Conservation (phyloP, 2,797 vertebrate species). For the Acanthiza pusilla region DNA sequence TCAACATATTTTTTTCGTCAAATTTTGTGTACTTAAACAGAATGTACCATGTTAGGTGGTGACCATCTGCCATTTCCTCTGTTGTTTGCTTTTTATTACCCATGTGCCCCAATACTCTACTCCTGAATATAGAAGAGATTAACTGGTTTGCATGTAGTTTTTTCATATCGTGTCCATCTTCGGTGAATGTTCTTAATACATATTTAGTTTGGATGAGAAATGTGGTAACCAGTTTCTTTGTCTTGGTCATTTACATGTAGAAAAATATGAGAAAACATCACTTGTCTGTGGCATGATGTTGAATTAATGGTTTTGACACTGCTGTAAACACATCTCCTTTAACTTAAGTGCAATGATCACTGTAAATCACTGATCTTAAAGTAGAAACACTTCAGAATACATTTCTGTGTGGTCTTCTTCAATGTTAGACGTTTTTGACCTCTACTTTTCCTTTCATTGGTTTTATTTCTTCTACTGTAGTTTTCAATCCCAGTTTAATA, state of each 20-base stretch:
- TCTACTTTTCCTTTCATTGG: neutral
- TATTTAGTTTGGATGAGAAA: neutral
- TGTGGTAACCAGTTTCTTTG: neutral
- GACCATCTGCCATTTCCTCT: neutral
- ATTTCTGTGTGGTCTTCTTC: neutral
- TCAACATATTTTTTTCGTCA: neutral
- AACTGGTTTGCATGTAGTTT: neutral
- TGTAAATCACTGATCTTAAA: neutral
- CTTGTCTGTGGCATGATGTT: neutral
- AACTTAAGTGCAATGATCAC: neutral
- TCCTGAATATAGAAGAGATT: neutral
- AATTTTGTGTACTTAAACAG: neutral
- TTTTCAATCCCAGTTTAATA: neutral
- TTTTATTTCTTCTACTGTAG: neutral
- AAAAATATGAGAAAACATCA: neutral
- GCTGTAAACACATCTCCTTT: neutral
- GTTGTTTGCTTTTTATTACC: neutral
- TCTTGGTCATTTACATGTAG: neutral
- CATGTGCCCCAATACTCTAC: rapidly evolving
- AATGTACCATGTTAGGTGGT: neutral
- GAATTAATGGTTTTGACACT: neutral
- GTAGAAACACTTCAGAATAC: neutral
- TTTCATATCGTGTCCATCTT: neutral
- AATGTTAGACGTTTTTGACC: neutral
- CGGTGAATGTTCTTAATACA: neutral